These are phyloP conservation scores for Noctua fimbriata DNA, from an alignment of 2,888 invertebrate genomes.

Conservation along the genomic window DNA sequence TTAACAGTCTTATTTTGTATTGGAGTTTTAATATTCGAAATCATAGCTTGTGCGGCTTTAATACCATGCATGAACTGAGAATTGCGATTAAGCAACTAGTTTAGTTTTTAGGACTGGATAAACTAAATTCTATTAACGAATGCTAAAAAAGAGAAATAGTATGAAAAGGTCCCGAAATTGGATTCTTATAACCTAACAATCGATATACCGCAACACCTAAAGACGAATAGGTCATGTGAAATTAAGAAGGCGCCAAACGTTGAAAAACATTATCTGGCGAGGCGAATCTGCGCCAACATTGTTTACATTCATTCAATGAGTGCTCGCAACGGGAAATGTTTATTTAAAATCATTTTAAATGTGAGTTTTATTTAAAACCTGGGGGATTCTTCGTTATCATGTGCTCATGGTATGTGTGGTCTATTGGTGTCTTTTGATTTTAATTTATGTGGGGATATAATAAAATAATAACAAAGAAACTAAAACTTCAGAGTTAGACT, in stretches of 20 bases:
- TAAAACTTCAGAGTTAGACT: not conserved
- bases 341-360: constrained; percentile 30
- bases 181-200: constrained; percentile 6
- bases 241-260: constrained; percentile 59
- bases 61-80: not conserved
- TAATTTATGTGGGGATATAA: no score
- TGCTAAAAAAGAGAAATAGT: not conserved
- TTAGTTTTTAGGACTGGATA: not conserved
- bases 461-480: not conserved
- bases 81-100: not conserved
- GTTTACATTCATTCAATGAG: constrained; percentile 35
- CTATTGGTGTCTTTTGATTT: not conserved
- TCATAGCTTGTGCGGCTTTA: not conserved
- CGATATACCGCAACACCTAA: constrained; percentile 24
- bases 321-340: constrained; percentile 14
- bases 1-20: not conserved
- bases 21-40: not conserved
- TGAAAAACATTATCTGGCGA: constrained; percentile 46
- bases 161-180: not conserved
- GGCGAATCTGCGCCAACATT: constrained; percentile 54
- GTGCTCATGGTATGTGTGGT: not conserved
- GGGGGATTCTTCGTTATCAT: not conserved
- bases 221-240: constrained; percentile 50
- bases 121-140: not conserved
- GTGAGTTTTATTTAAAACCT: not conserved